Base-by-base conservation (phyloP, 2,113 vertebrate genomes). In the Mirza zaza region DNA sequence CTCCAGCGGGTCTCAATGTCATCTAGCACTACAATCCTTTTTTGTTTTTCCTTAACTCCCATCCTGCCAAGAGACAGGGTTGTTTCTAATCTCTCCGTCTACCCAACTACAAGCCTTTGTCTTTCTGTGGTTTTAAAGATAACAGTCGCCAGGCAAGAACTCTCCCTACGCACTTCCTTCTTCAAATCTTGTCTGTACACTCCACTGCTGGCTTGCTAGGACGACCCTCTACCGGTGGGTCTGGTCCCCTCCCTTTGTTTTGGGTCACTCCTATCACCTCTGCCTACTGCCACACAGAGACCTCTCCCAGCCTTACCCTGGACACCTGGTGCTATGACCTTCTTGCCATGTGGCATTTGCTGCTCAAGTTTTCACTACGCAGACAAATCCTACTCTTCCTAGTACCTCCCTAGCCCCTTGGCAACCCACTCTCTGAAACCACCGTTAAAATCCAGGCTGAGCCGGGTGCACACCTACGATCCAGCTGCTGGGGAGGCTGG, bases 281-380 rank as follows among this genome's bases (percentile, higher is more conserved):
- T 45, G 11, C 10, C 68, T n/a, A 27, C 10, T 27, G 36, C 13
- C 52, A 18, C 2, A 8, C 1, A 27, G 15, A 85, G 57, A n/a
- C 6, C 6, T 50, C 36, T 52, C 45, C 29, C 48, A 68, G 6
- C 14, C 71, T 59, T 39, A 36, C 27, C 9, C 29, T 29, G 9
- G 73, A 8, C 15, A n/a, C 52, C 9, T 4, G 2, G 68, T 25
- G 48, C 68, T 39, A 57, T 5, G 42, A 34, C 25, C 67, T 57
- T 71, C 21, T 0, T 20, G 45, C 21, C 90, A 84, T 0, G 4
- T 17, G 1, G 61, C n/a, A 68, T 50, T 67, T 29, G 32, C 11
- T 11, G 80, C 45, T 48, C n/a, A 27, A 71, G 29, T 11, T 15
- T 15, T 79, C 25, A 34, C 0, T 34, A 0, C n/a, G 0, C 13